Evolutionary conservation across 1,140 invertebrate species (phyloP).

Genomic region (Thaumatotibia leucotreta): DNA sequence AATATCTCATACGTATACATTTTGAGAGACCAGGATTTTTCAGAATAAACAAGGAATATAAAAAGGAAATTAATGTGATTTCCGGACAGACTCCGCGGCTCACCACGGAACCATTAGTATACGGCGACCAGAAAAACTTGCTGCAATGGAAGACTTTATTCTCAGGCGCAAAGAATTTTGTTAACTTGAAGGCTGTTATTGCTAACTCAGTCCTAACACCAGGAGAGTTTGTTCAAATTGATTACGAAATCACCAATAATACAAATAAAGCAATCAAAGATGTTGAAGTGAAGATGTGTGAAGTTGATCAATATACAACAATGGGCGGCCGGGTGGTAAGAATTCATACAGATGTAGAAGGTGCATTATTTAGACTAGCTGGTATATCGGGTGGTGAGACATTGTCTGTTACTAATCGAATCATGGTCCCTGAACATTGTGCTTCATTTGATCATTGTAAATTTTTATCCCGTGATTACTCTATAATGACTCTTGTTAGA

Average conservation of each 20-base stretch:
- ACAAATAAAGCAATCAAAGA: constrained; percentile 1
- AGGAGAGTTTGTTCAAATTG: background rate
- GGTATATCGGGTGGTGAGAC: constrained; percentile 2
- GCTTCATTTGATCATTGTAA: constrained; percentile 3
- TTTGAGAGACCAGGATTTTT: no score
- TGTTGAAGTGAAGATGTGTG: constrained; percentile 6
- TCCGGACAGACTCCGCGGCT: background rate
- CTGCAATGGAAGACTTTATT: background rate
- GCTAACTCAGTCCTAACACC: constrained; percentile 2
- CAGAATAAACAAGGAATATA: background rate
- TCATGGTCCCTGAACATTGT: background rate
- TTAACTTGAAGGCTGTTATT: constrained; percentile 15
- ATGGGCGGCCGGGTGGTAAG: background rate
- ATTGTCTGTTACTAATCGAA: background rate
- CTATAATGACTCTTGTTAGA: background rate
- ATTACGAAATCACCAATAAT: constrained; percentile 13
- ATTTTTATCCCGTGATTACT: constrained; percentile 7
- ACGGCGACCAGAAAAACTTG: constrained; percentile 11
- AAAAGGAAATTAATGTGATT: constrained; percentile 12
- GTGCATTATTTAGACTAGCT: background rate
- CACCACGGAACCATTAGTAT: background rate
- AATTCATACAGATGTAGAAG: background rate
- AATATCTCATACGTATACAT: constrained; percentile 5
- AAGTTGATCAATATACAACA: background rate
- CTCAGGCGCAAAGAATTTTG: background rate